Evolutionary conservation across 2,113 vertebrate species (phyloP), one percentile per base, ranked within the genome.

Genomic region (Planiliza haematocheilus): DNA sequence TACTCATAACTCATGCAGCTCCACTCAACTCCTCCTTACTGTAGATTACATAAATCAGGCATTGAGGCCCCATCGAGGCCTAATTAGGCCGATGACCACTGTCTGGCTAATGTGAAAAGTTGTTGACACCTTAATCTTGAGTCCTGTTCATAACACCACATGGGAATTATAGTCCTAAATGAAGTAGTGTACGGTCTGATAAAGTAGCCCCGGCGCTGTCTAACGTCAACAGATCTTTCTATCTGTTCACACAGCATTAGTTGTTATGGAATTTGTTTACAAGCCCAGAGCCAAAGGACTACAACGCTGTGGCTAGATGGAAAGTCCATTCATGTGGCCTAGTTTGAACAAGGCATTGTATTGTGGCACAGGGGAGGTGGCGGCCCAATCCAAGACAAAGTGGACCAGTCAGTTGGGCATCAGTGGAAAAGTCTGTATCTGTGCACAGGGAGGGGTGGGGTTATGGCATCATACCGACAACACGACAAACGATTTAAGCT

Each of bases 341-440:
- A 79, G 66, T 87, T 85, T 83, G 71, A 90, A 91, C 89, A 90
- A 90, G 69, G 83, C 78, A 46, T 71, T 81, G 79, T 83, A 86
- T 84, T 91, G 88, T 91, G 61, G 59, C 0, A 7, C 57, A 69
- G 61, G 68, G 81, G 55, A 70, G 82, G 75, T 55, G 75, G 67
- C 63, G 8, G 72, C 70, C 43, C 63, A 37, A 36, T 55, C 81
- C 58, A 79, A 74, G 74, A 88, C 84, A 85, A 87, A 84, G 70
- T 81, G 69, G 51, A 73, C 63, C 69, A 81, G 82, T 86, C 76
- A 84, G 65, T 70, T 77, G 71, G 57, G 18, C 64, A 70, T 61
- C 45, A 59, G 21, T 67, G 58, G 18, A 7, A 74, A 60, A 12
- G 34, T 70, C 63, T 85, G 17, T 49, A 60, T 61, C 52, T 67